A percentile compares a stretch with the other conserved stretches of the same genome.
phyloP scores from a whole-genome alignment of 2,113 vertebrate species.

The Cyanoderma ruficeps region DNA sequence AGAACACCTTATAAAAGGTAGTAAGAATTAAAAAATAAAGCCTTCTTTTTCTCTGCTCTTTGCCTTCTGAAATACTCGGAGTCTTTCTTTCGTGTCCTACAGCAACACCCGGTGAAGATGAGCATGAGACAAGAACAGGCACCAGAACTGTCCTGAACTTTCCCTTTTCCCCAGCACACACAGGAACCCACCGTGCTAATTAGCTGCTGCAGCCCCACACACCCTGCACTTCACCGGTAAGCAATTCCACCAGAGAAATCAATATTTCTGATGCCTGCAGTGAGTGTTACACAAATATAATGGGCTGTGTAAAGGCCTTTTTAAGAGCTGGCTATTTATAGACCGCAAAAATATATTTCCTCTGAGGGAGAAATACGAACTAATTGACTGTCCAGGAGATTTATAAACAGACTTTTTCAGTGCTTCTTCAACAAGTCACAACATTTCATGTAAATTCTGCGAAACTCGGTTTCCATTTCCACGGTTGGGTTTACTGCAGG shows the following conservation, averaged over 20 bases:
- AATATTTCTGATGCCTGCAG: not conserved
- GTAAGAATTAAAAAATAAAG: too few relatives aligned
- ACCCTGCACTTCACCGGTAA: not conserved
- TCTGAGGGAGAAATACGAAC: not conserved
- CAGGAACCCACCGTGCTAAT: not conserved
- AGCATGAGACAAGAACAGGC: not conserved
- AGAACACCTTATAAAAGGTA: too few relatives aligned
- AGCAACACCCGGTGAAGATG: not conserved
- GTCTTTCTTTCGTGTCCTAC: too few relatives aligned
- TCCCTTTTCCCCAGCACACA: not conserved
- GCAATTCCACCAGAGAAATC: not conserved
- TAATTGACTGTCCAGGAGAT: slow-evolving; percentile 18
- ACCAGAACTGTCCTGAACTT: not conserved
- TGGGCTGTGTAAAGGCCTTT: not conserved
- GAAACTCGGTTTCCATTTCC: not conserved
- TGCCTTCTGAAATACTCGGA: too few relatives aligned
- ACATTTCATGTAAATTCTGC: not conserved
- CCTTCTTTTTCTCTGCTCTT: too few relatives aligned
- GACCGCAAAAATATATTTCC: not conserved
- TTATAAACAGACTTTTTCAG: slow-evolving; percentile 2
- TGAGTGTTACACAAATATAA: not conserved
- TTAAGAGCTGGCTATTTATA: slow-evolving; percentile 7
- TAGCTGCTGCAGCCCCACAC: not conserved
- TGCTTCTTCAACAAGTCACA: not conserved
- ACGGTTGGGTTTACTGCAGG: not conserved